Evolutionary conservation across 2,113 vertebrate genomes (phyloP).

Genomic region (Bos indicus): DNA sequence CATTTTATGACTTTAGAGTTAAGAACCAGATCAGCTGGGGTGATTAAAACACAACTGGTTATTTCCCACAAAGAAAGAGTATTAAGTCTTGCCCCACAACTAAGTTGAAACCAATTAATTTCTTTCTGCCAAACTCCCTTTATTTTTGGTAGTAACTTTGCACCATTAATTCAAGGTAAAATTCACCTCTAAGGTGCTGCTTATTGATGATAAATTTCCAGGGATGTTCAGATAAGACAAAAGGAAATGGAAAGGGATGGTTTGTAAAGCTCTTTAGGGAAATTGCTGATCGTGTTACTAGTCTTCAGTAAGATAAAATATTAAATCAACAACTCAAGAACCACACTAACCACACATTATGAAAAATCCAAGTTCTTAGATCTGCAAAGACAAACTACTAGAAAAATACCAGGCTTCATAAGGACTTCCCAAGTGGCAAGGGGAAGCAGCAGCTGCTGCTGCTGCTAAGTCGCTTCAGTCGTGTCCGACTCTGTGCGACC

Average conservation of each 20-base stretch:
- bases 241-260: background rate
- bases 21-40: background rate
- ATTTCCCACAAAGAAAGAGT: background rate
- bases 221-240: background rate
- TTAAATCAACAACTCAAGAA: background rate
- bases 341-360: background rate
- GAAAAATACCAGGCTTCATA: background rate
- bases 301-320: background rate
- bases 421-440: background rate
- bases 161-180: background rate
- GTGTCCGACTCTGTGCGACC: rapidly evolving
- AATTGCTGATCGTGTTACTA: background rate
- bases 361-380: background rate
- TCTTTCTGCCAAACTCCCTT: conserved; percentile 1
- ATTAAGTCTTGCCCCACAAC: background rate
- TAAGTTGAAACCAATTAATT: background rate
- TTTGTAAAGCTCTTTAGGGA: conserved; percentile 26
- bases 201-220: conserved; percentile 5
- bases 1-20: background rate
- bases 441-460: too few species aligned
- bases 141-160: background rate
- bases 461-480: too few species aligned
- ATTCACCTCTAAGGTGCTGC: background rate
- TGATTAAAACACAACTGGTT: background rate
- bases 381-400: background rate